These are phyloP conservation scores for Hydrolagus affinis DNA, from an alignment of 2,113 vertebrate genomes.

Conservation along the genomic window DNA sequence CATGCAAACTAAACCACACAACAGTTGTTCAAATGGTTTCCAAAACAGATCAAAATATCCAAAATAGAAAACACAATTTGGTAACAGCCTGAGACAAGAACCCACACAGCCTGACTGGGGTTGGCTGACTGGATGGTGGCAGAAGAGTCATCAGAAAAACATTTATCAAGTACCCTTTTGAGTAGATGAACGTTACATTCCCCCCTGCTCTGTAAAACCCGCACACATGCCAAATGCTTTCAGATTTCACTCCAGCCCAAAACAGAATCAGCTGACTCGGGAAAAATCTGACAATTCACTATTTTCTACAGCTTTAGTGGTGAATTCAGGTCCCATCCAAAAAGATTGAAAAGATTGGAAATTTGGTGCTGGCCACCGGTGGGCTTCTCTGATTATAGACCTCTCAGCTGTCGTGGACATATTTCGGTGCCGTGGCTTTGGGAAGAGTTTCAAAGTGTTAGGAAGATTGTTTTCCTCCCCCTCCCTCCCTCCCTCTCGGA, in stretches of 20 bases:
- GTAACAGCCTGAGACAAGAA: not conserved
- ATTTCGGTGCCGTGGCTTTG: slow-evolving; percentile 56
- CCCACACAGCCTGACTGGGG: not conserved
- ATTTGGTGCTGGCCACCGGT: slow-evolving; percentile 46
- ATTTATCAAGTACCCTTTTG: slow-evolving; percentile 75
- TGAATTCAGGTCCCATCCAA: not conserved
- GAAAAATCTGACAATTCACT: slow-evolving; percentile 45
- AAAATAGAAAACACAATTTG: slow-evolving; percentile 6
- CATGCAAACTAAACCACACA: not conserved
- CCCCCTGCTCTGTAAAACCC: slow-evolving; percentile 63
- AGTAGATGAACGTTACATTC: slow-evolving; percentile 78
- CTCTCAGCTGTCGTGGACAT: slow-evolving; percentile 67
- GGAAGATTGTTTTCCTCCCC: slow-evolving; percentile 60
- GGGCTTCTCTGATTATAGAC: slow-evolving; percentile 66
- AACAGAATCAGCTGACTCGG: slow-evolving; percentile 48
- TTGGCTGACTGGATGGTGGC: slow-evolving; percentile 52
- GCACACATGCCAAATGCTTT: slow-evolving; percentile 54
- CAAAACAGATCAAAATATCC: slow-evolving; percentile 29
- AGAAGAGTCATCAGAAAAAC: slow-evolving; percentile 73
- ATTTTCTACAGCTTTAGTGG: too few species aligned
- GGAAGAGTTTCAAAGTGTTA: slow-evolving; percentile 62
- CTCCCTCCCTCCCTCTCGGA: slow-evolving; percentile 42
- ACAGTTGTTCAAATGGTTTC: slow-evolving; percentile 20
- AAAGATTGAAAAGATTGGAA: slow-evolving; percentile 30
- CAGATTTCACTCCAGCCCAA: slow-evolving; percentile 33